Evolutionary conservation across 2,113 vertebrate genomes (phyloP).

Genomic region (Bujurquina vittata): DNA sequence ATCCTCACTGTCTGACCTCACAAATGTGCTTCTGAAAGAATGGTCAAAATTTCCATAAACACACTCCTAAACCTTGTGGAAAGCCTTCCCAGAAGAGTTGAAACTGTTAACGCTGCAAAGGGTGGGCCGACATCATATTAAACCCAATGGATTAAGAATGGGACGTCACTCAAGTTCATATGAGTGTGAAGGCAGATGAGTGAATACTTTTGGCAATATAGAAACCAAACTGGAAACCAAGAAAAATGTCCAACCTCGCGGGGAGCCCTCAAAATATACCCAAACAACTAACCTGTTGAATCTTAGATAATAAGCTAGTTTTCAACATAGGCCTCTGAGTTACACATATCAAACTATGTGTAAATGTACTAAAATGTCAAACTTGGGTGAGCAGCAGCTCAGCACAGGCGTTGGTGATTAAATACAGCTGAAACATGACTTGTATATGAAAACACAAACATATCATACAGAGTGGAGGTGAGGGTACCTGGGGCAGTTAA

Average conservation of each 20-base stretch:
- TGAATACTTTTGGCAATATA: too few relatives aligned
- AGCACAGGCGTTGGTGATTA: not conserved
- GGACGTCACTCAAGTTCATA: too few relatives aligned
- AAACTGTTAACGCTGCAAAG: too few relatives aligned
- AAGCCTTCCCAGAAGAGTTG: too few relatives aligned
- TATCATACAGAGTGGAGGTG: rapidly evolving
- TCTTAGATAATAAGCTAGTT: not conserved
- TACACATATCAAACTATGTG: not conserved
- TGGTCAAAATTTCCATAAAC: too few relatives aligned
- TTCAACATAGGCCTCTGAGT: not conserved
- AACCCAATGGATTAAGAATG: too few relatives aligned
- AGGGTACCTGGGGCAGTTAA: not conserved
- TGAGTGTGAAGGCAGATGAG: too few relatives aligned
- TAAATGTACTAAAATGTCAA: not conserved
- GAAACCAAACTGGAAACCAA: rapidly evolving
- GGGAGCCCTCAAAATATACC: not conserved
- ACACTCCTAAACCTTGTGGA: too few relatives aligned
- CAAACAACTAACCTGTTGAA: not conserved
- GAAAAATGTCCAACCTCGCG: not conserved
- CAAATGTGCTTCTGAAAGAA: too few relatives aligned
- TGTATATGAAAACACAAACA: not conserved
- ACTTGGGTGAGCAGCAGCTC: not conserved
- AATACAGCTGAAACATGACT: not conserved
- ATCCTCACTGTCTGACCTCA: too few relatives aligned
- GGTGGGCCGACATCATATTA: too few relatives aligned